A percentile compares a stretch with the other conserved stretches of the same genome.
These are phyloP conservation scores for Bucorvus abyssinicus DNA, from an alignment of 2,797 vertebrate genomes.

Conservation along the genomic window DNA sequence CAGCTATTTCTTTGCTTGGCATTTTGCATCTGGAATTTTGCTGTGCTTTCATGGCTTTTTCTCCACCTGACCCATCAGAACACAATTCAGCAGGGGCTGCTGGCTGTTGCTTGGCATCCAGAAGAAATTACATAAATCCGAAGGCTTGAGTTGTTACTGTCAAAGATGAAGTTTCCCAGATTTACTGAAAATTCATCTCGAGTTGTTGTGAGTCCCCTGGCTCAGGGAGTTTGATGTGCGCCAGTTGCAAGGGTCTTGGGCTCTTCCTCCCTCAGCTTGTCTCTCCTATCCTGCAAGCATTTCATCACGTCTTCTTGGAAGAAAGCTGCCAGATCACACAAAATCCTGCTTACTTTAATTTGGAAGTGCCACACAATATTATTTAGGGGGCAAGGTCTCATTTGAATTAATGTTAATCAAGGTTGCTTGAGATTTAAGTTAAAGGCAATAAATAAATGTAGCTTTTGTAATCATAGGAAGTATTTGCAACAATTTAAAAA, in stretches of 20 bases:
- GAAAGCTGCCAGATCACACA: not conserved
- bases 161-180: not conserved
- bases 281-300: not conserved
- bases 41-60: not conserved
- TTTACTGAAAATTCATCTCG: not conserved
- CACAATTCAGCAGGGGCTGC: not conserved
- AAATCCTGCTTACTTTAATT: not conserved
- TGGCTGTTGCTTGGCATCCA: not conserved
- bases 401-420: not conserved
- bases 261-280: not conserved
- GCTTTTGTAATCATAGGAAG: not conserved
- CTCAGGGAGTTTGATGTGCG: not conserved
- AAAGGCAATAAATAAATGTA: not conserved
- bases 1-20: not conserved
- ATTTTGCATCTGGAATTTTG: not conserved
- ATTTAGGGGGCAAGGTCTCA: not conserved
- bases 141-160: not conserved
- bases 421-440: not conserved
- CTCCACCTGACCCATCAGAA: not conserved
- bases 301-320: not conserved
- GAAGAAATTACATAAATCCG: not conserved
- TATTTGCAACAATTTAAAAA: not conserved
- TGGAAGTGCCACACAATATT: not conserved
- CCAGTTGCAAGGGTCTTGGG: not conserved
- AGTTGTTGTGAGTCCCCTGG: fast-evolving